Evolutionary conservation across 2,797 vertebrate species (phyloP).

Genomic region (Betta splendens): DNA sequence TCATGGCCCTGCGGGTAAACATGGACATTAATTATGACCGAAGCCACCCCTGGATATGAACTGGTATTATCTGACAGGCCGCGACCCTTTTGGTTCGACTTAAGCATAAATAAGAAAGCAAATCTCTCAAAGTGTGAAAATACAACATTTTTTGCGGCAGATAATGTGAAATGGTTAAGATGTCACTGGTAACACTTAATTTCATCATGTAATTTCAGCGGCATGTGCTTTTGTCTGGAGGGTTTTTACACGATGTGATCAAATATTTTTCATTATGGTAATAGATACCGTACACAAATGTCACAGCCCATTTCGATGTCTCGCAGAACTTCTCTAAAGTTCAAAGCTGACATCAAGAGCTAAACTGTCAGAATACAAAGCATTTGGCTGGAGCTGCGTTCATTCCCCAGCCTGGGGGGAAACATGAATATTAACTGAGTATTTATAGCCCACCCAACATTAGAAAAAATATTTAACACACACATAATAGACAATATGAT

Average conservation of each 20-base stretch:
- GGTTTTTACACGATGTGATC: neutral
- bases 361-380: conserved; percentile 18
- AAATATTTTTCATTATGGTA: neutral
- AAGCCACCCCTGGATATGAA: conserved; percentile 4
- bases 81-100: conserved; percentile 12
- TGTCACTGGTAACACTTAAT: neutral
- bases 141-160: too few relatives aligned
- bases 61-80: conserved; percentile 19
- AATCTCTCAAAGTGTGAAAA: too few relatives aligned
- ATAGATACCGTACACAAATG: neutral
- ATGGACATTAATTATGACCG: conserved; percentile 33
- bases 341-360: conserved; percentile 6
- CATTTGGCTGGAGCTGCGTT: conserved; percentile 31
- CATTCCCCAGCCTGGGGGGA: conserved; percentile 21
- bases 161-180: too few relatives aligned
- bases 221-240: neutral
- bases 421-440: conserved; percentile 28
- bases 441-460: conserved; percentile 47
- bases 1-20: conserved; percentile 16
- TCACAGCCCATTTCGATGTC: neutral
- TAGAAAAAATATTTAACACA: conserved; percentile 45
- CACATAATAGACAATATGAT: conserved; percentile 14
- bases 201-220: neutral
- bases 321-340: conserved; percentile 10
- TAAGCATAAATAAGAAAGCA: neutral